These are phyloP conservation scores for Antennarius striatus DNA, from an alignment of 2,113 vertebrate species.

Conservation along the genomic window DNA sequence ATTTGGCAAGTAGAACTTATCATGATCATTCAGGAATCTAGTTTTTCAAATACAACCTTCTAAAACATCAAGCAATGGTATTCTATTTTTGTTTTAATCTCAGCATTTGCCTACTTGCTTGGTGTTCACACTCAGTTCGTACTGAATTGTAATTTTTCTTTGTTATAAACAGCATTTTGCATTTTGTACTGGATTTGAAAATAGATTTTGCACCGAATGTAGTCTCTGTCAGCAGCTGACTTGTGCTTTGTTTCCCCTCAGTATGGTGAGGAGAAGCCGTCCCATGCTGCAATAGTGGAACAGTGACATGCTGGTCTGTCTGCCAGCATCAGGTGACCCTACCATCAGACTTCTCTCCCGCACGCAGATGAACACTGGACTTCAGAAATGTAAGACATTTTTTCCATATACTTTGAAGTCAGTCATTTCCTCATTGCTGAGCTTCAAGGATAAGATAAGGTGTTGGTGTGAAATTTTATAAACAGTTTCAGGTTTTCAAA, in stretches of 20 bases:
- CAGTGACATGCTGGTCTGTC: conserved; percentile 97
- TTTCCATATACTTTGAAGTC: background rate
- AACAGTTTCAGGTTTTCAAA: background rate
- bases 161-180: conserved; percentile 50
- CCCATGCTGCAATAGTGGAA: conserved; percentile 88
- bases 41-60: background rate
- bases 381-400: conserved; percentile 95
- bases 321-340: conserved; percentile 92
- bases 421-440: background rate
- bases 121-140: conserved; percentile 24
- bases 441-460: background rate
- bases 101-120: conserved; percentile 31
- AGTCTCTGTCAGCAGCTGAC: conserved; percentile 29
- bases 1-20: too few species aligned
- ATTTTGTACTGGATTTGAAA: conserved; percentile 43
- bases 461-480: background rate
- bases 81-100: conserved; percentile 11
- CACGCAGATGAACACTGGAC: conserved; percentile 99
- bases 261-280: conserved; percentile 84
- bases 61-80: background rate
- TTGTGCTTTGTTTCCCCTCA: conserved; percentile 72
- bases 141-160: conserved; percentile 40
- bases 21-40: background rate
- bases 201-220: conserved; percentile 39
- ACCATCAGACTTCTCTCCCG: conserved; percentile 91